Evolutionary conservation across 2,797 vertebrate genomes (phyloP).

Genomic region (Epinephelus malabaricus): DNA sequence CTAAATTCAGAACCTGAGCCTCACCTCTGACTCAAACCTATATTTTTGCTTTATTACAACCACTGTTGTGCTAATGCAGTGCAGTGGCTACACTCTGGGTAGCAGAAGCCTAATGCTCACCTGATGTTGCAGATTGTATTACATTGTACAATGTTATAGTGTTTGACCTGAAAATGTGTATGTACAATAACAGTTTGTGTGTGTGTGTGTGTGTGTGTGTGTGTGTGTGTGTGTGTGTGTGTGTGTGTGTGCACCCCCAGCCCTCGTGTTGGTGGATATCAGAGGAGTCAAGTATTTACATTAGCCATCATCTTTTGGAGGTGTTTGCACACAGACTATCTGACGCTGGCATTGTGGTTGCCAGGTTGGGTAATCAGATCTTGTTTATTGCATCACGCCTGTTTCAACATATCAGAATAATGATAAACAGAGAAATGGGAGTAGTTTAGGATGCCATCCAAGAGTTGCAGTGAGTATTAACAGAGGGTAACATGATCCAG

Average conservation of each 20-base stretch:
- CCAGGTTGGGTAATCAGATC: slow-evolving; percentile 84
- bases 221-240: slow-evolving; percentile 32
- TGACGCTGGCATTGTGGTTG: slow-evolving; percentile 69
- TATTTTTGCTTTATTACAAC: not conserved
- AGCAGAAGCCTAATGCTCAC: not conserved
- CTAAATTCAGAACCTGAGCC: slow-evolving; percentile 2
- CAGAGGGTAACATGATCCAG: slow-evolving; percentile 79
- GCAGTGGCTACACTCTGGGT: not conserved
- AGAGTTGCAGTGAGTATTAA: slow-evolving; percentile 72
- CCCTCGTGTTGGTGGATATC: slow-evolving; percentile 57
- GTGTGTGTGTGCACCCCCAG: slow-evolving; percentile 35
- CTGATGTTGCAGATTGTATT: slow-evolving; percentile 6
- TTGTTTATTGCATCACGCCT: slow-evolving; percentile 83
- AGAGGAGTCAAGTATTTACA: slow-evolving; percentile 76
- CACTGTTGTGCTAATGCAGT: slow-evolving; percentile 1
- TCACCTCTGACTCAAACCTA: not conserved
- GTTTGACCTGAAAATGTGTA: not conserved
- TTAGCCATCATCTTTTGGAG: slow-evolving; percentile 71
- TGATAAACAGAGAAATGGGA: slow-evolving; percentile 81
- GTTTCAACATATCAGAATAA: slow-evolving; percentile 85
- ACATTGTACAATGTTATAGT: not conserved
- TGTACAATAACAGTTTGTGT: slow-evolving; percentile 9
- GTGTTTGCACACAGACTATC: slow-evolving; percentile 79
- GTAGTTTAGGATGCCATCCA: slow-evolving; percentile 77
- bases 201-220: slow-evolving; percentile 37